These are phyloP conservation scores for Dioctria linearis DNA, from an alignment of 2,888 invertebrate species.

Conservation along the genomic window DNA sequence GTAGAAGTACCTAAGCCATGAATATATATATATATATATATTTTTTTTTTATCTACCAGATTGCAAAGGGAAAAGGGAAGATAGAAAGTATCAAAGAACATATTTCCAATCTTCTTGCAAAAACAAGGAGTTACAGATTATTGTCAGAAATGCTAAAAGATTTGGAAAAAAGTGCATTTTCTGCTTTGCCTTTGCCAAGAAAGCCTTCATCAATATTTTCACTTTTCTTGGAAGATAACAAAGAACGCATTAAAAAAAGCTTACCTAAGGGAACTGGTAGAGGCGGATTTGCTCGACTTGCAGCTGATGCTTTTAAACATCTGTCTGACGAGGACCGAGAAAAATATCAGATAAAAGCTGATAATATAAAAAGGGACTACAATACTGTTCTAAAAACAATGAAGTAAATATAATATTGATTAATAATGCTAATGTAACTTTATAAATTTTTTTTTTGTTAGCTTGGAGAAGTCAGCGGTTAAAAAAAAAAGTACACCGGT, in stretches of 20 bases:
- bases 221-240: neutral
- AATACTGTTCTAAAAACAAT: neutral
- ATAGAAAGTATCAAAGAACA: neutral
- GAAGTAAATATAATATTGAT: neutral
- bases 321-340: neutral
- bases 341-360: neutral
- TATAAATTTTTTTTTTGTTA: no score
- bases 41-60: neutral
- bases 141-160: neutral
- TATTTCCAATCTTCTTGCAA: neutral
- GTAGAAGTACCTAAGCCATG: no score
- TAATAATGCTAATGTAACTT: no score
- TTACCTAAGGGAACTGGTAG: neutral
- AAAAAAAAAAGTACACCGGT: neutral
- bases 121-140: neutral
- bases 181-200: neutral
- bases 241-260: no score
- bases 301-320: neutral
- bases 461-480: no score
- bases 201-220: neutral
- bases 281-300: neutral
- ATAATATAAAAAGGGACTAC: neutral
- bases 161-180: neutral
- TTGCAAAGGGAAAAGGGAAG: neutral
- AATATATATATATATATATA: no score